A percentile compares a stretch with the other conserved stretches of the same genome.
These are phyloP conservation scores for Papilio dardanus DNA, from an alignment of 1,140 invertebrate species.

Conservation along the genomic window DNA sequence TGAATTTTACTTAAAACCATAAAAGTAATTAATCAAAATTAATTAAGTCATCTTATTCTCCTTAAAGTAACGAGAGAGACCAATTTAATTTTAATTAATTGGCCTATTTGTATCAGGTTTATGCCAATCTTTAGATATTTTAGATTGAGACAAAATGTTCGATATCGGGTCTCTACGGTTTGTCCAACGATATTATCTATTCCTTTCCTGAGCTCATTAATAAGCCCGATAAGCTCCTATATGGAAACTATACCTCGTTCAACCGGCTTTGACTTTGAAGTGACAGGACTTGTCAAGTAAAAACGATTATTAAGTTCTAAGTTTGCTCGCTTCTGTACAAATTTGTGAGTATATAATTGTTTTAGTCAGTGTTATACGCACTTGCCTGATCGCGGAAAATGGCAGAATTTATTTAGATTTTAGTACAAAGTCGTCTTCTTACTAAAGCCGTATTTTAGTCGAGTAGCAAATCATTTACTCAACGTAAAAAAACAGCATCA, in stretches of 20 bases:
- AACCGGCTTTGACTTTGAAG: not conserved
- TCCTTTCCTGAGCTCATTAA: slow-evolving; percentile 31
- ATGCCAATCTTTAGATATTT: slow-evolving; percentile 29
- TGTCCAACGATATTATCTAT: slow-evolving; percentile 22
- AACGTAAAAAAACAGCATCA: no score
- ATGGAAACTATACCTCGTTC: slow-evolving; percentile 30
- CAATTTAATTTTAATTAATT: slow-evolving; percentile 33
- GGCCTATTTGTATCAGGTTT: not conserved
- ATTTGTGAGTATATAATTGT: no score
- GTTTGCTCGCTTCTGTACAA: no score
- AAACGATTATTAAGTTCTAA: not conserved
- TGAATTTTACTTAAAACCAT: not conserved
- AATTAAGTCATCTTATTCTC: not conserved
- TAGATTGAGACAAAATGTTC: slow-evolving; percentile 27
- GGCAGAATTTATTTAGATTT: no score
- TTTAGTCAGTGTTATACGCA: no score
- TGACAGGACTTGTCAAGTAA: not conserved
- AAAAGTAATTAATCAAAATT: slow-evolving; percentile 10
- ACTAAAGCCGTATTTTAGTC: no score
- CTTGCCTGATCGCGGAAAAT: no score
- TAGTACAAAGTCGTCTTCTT: no score
- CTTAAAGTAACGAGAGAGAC: not conserved
- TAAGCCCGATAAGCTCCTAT: slow-evolving; percentile 35
- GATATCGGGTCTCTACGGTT: slow-evolving; percentile 13
- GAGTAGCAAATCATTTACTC: no score